Conservation (phyloP, 2,888 invertebrate species). For the Dynastes maya region DNA sequence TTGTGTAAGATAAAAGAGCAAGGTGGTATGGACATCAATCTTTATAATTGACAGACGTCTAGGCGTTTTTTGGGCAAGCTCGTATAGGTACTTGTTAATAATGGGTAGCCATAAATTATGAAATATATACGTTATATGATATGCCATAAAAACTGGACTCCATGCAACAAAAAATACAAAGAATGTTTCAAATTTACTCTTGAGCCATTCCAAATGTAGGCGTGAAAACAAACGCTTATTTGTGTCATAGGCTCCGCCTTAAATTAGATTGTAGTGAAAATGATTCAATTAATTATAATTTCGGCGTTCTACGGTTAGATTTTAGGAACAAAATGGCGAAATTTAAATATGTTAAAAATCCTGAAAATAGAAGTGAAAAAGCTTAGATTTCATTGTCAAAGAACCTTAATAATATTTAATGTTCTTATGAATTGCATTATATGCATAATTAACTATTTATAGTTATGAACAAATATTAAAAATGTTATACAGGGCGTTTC, state of each 20-base stretch:
- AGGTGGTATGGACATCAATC: slow-evolving; percentile 18
- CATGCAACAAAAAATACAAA: background rate
- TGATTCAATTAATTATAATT: too few species aligned
- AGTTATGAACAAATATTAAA: too few species aligned
- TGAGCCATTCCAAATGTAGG: slow-evolving; percentile 10
- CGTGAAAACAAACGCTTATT: slow-evolving; percentile 2
- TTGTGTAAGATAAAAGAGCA: slow-evolving; percentile 6
- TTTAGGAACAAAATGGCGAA: too few species aligned
- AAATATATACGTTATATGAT: slow-evolving; percentile 10
- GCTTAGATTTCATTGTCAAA: too few species aligned
- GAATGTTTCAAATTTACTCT: background rate
- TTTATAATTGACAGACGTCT: slow-evolving; percentile 34
- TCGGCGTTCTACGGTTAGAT: too few species aligned
- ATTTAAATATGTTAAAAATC: too few species aligned
- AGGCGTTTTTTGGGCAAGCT: slow-evolving; percentile 18
- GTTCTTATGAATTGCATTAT: too few species aligned
- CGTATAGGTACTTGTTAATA: slow-evolving; percentile 26
- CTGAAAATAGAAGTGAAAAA: too few species aligned
- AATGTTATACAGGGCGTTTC: too few species aligned
- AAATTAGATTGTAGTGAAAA: too few species aligned
- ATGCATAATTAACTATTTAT: too few species aligned
- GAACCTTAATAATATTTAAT: too few species aligned
- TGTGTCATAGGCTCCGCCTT: background rate
- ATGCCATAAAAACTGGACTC: background rate
- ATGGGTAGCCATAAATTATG: slow-evolving; percentile 24